Percentiles rank a stretch among this genome's conserved stretches.
phyloP scores from a whole-genome alignment of 2,113 vertebrate genomes.

The Hydropotes inermis region DNA sequence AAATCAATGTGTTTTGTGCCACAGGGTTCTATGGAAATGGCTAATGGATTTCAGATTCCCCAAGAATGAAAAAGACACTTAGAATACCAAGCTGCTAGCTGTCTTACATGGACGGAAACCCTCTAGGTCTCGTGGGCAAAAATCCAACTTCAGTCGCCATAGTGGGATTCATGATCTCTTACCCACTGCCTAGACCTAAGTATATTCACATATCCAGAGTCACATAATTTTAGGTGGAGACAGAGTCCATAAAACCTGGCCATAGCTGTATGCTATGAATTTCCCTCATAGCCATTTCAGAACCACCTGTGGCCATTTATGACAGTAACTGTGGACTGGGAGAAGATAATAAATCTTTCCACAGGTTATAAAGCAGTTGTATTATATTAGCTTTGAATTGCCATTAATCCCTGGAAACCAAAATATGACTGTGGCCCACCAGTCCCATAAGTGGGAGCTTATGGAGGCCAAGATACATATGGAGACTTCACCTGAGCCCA shows the following conservation, averaged over 20 bases:
- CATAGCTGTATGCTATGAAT: neutral
- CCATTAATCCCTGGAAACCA: neutral
- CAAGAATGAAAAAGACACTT: neutral
- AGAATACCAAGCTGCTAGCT: neutral
- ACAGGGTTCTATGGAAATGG: neutral
- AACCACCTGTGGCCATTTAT: neutral
- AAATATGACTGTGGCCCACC: neutral
- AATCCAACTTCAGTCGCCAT: neutral
- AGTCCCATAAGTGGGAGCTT: neutral
- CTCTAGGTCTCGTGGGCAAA: neutral
- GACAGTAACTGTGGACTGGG: neutral
- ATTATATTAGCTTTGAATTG: neutral
- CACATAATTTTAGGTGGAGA: neutral
- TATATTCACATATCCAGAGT: neutral
- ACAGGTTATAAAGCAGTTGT: neutral
- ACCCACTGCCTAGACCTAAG: neutral
- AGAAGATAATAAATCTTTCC: neutral
- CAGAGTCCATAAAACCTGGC: neutral
- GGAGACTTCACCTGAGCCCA: neutral
- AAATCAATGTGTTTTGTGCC: neutral
- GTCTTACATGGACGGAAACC: neutral
- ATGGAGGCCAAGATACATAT: neutral
- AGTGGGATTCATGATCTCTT: neutral
- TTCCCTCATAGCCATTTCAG: neutral
- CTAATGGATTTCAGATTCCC: neutral